Conservation (phyloP, 1,140 invertebrate species). For the Camponotus vicinus region DNA sequence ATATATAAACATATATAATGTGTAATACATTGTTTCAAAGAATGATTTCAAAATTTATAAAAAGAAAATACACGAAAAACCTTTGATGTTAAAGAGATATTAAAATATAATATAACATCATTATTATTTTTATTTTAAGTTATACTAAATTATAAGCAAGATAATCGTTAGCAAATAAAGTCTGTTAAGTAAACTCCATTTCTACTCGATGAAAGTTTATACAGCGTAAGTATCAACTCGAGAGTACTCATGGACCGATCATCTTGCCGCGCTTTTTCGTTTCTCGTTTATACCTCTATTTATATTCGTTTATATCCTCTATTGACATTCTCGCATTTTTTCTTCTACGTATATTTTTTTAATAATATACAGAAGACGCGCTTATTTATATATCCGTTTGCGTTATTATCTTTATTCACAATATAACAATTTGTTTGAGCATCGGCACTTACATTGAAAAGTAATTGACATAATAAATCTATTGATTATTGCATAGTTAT, state of each 20-base stretch:
- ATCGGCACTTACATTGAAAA: not conserved
- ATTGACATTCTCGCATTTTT: constrained; percentile 1
- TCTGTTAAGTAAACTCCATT: not conserved
- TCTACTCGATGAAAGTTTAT: constrained; percentile 14
- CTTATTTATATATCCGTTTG: not conserved
- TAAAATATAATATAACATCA: not conserved
- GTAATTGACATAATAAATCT: not conserved
- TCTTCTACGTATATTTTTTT: constrained; percentile 39
- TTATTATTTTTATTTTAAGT: constrained; percentile 2
- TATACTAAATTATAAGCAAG: not conserved
- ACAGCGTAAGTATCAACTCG: constrained; percentile 24
- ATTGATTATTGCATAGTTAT: not conserved
- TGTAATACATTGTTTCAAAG: not conserved
- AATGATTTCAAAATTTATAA: not conserved
- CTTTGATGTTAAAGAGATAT: not conserved
- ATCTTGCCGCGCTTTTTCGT: not conserved
- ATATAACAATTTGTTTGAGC: not conserved
- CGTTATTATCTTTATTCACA: too few relatives aligned
- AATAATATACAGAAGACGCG: not conserved
- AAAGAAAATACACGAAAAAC: not conserved
- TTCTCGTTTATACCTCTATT: constrained; percentile 21
- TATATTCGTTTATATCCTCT: not conserved
- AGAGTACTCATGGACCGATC: not conserved
- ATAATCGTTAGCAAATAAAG: not conserved
- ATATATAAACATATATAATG: not conserved